Conservation (phyloP, 2,113 vertebrate genomes). For the Nettapus auritus region DNA sequence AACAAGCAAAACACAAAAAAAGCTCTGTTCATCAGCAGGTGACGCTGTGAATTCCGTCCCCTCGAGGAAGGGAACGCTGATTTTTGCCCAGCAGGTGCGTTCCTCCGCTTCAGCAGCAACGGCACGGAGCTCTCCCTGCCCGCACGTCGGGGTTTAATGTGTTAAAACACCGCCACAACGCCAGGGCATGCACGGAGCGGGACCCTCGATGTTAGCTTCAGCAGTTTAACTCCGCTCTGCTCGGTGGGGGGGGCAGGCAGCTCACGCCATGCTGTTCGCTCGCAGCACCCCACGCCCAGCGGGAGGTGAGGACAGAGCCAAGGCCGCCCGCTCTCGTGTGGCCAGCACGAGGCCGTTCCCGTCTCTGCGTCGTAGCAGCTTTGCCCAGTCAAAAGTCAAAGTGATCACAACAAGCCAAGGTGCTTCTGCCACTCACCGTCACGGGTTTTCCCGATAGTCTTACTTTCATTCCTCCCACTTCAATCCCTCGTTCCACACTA, state of each 20-base stretch:
- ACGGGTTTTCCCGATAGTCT: background rate
- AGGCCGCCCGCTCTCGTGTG: background rate
- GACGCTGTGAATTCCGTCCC: background rate
- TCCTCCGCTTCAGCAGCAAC: background rate
- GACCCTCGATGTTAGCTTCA: background rate
- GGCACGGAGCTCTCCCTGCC: background rate
- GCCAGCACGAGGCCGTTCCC: background rate
- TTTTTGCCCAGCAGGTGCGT: background rate
- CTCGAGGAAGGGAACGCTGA: background rate
- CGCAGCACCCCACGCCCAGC: background rate
- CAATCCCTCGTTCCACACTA: constrained; percentile 56
- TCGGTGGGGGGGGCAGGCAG: background rate
- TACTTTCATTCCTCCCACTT: constrained; percentile 34
- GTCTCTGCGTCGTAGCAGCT: background rate
- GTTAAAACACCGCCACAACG: background rate
- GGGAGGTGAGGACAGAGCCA: background rate
- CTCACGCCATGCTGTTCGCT: background rate
- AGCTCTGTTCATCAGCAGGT: background rate
- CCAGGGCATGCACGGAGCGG: constrained; percentile 7
- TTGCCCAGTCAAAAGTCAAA: background rate
- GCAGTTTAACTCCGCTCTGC: background rate
- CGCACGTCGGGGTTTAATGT: background rate
- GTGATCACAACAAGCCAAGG: constrained; percentile 26
- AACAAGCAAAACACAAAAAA: background rate
- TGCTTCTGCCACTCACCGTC: constrained; percentile 59